Evolutionary conservation across 2,113 vertebrate species (phyloP), one percentile per base, ranked within the genome.

Genomic region (Macroglossus sobrinus): DNA sequence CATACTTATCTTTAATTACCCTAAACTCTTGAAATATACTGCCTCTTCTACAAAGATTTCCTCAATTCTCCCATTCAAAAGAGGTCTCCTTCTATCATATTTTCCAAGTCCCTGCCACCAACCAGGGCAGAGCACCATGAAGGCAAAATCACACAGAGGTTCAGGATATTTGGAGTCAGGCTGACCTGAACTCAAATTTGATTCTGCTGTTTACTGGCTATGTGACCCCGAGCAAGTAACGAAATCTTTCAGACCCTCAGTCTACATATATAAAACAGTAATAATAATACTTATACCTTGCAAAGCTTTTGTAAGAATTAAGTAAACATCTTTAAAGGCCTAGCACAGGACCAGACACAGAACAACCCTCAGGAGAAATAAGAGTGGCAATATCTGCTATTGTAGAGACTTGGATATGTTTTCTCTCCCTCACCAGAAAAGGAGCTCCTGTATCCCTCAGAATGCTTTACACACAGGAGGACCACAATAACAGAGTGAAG

Each of bases 21-120:
- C 22, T 13, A 16, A 57, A 61, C 74, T 94, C 69, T 89, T 91
- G 22, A 89, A 88, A 86, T 72, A 86, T 72, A 30, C 30, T 47
- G 74, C 66, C 43, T 90, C 82, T 84, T 80, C 61, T 53, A 59
- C 22, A 91, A 75, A 90, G 63, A 81, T 35, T 79, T 75, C 80
- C 16, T 47, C 10, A 28, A 12, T 84, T 84, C 38, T 82, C 13
- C 15, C 10, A 21, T 28, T 47, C 21, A 55, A 53, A 92, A 69
- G 66, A 30, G 33, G 30, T n/a, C 14, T 90, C 24, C 6, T 24
- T 43, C 68, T 7, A 38, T 13, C 40, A 61, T 3, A 26, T 40
- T 63, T 66, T 35, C 9, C 15, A 1, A 0, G 3, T 16, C 14
- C 12, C 87, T 59, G 22, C 79, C 2, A 1, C 40, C 33, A 63